These are phyloP conservation scores for Enteromius mattozi DNA, from an alignment of 2,797 vertebrate genomes.

Conservation along the genomic window DNA sequence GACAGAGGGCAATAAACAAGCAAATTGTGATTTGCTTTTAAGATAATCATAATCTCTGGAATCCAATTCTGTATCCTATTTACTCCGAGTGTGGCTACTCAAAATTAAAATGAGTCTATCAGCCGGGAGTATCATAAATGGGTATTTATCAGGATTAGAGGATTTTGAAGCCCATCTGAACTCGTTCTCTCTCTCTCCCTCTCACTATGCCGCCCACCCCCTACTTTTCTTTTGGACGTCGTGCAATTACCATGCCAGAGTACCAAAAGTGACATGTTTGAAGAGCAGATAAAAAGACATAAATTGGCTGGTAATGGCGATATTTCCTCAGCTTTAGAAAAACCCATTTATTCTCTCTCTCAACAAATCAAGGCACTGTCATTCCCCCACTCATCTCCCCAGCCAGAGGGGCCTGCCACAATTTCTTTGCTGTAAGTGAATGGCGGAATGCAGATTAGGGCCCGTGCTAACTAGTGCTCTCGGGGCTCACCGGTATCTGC, in stretches of 20 bases:
- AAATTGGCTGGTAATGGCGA: conserved; percentile 99
- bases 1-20: conserved; percentile 71
- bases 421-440: conserved; percentile 83
- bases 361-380: conserved; percentile 99
- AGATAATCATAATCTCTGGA: conserved; percentile 92
- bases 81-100: conserved; percentile 86
- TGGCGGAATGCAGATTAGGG: conserved; percentile 90
- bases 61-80: conserved; percentile 95
- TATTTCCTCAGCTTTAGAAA: conserved; percentile 99
- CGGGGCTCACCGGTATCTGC: conserved; percentile 79
- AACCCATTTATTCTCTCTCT: conserved; percentile 99
- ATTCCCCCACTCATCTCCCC: conserved; percentile 91
- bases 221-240: conserved; percentile 72
- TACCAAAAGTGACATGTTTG: conserved; percentile 99
- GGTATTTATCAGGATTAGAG: conserved; percentile 94
- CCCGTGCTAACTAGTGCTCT: conserved; percentile 77
- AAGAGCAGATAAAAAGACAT: conserved; percentile 99
- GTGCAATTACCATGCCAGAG: conserved; percentile 98
- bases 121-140: conserved; percentile 90
- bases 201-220: conserved; percentile 44
- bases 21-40: conserved; percentile 85
- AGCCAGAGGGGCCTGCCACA: conserved; percentile 87
- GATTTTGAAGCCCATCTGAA: conserved; percentile 92
- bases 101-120: conserved; percentile 97
- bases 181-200: conserved; percentile 55